Base-by-base conservation (phyloP, 2,888 invertebrate genomes). In the Eudemis profundana region DNA sequence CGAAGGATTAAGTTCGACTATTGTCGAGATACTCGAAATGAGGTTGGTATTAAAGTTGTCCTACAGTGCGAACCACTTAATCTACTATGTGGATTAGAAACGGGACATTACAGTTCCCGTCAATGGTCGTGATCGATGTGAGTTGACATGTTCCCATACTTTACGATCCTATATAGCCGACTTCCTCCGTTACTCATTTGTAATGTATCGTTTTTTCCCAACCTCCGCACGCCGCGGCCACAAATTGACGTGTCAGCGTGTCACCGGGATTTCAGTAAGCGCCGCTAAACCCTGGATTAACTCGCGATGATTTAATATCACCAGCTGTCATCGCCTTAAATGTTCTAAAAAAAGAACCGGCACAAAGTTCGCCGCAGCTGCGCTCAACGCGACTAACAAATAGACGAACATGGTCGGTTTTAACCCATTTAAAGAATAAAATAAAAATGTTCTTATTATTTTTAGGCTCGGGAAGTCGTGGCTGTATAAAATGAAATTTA, bases 311-410 rank as follows among this genome's bases (percentile, higher is more conserved):
- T 88, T 85, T 87, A 89, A 71, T 71, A 74, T 71, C 74, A 70
- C 77, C 89, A 87, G 86, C 89, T 89, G 90, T 89, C 90, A 85
- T 70, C 87, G 83, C 76, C 77, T 76, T 71, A 77, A 72, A 70
- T 61, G 68, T 38, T 61, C 59, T 60, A 68, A 73, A 75, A 75
- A 73, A 73, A 69, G 59, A 67, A 67, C 46, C 60, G 49, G 23
- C 42, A 14, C 63, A 64, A 61, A 21, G 68, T 56, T 23, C 63
- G 66, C 61, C 68, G 69, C 79, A 79, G 74, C 76, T 77, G 77
- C 69, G 64, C 53, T 67, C 42, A 60, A 64, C 66, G 46, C 15
- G 36, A 47, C 19, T 33, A 29, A 56, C 33, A 10, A 33, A 44
- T 46, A 38, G 51, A 33, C n/a, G 29, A 33, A 57, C 15, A 40